Conservation (phyloP, 2,797 vertebrate genomes). For the Myotis planiceps region DNA sequence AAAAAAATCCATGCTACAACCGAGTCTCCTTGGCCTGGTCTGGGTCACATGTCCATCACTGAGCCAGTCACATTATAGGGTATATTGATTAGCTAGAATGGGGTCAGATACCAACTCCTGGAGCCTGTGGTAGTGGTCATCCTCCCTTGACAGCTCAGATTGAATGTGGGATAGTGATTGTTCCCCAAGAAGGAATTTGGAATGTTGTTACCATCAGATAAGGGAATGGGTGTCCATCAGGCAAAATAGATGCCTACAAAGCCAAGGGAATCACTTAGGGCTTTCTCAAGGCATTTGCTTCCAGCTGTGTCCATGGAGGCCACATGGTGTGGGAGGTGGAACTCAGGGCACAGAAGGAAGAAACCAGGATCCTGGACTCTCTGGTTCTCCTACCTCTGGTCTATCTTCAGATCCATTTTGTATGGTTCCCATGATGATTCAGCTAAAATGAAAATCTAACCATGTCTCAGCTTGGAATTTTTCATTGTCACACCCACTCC, state of each 20-base stretch:
- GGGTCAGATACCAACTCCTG: background rate
- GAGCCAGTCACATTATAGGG: background rate
- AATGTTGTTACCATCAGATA: background rate
- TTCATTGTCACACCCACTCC: background rate
- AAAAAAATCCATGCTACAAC: background rate
- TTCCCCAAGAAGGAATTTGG: background rate
- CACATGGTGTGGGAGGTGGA: no score
- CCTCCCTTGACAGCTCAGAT: background rate
- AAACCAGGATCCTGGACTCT: background rate
- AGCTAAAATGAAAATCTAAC: constrained; percentile 7
- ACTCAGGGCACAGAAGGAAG: background rate
- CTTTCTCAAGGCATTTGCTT: background rate
- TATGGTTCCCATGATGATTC: background rate
- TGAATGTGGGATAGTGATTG: background rate
- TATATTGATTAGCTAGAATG: background rate
- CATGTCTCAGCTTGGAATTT: background rate
- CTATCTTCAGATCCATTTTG: background rate
- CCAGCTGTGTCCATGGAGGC: background rate
- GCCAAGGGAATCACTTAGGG: background rate
- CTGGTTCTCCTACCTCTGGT: background rate
- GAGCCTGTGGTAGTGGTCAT: background rate
- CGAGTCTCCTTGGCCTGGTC: background rate
- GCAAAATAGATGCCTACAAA: background rate
- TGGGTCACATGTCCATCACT: background rate
- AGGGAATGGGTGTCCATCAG: background rate